Evolutionary conservation across 2,888 invertebrate species (phyloP).

Genomic region (Thereva nobilitata): DNA sequence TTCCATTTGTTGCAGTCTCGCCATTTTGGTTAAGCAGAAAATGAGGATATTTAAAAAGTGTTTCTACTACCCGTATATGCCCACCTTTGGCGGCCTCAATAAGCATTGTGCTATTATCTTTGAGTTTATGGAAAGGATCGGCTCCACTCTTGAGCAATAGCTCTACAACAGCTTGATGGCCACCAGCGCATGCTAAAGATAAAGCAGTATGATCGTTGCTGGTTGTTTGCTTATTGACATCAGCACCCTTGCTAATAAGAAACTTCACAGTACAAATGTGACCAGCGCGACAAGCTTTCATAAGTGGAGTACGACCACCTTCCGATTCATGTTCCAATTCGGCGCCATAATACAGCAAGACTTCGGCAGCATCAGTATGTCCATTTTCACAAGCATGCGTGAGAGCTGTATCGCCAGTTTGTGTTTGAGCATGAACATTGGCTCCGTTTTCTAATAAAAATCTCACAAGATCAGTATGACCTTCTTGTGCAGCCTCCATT

Average conservation of each 20-base stretch:
- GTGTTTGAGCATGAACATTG: conserved; percentile 91
- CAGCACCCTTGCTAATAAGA: conserved; percentile 84
- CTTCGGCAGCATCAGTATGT: conserved; percentile 94
- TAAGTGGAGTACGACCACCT: conserved; percentile 94
- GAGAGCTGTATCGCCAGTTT: conserved; percentile 93
- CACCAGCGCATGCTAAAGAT: conserved; percentile 94
- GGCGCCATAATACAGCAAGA: conserved; percentile 87
- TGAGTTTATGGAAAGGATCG: conserved; percentile 94
- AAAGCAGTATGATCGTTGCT: conserved; percentile 97
- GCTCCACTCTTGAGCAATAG: conserved; percentile 88
- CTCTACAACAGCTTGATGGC: conserved; percentile 92
- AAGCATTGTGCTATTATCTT: conserved; percentile 98
- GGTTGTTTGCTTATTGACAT: conserved; percentile 86
- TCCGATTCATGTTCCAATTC: conserved; percentile 95
- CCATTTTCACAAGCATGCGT: conserved; percentile 99
- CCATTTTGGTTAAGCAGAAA: conserved; percentile 69
- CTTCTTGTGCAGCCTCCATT: conserved; percentile 99
- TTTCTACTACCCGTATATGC: conserved; percentile 92
- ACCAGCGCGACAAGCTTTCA: conserved; percentile 98
- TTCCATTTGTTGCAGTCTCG: conserved; percentile 53
- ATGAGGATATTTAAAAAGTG: conserved; percentile 92
- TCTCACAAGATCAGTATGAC: conserved; percentile 87
- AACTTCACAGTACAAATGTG: conserved; percentile 96
- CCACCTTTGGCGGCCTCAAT: conserved; percentile 99
- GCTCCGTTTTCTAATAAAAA: conserved; percentile 84